Conservation (phyloP, 2,888 invertebrate genomes). For the Xanthorhoe spadicearia region DNA sequence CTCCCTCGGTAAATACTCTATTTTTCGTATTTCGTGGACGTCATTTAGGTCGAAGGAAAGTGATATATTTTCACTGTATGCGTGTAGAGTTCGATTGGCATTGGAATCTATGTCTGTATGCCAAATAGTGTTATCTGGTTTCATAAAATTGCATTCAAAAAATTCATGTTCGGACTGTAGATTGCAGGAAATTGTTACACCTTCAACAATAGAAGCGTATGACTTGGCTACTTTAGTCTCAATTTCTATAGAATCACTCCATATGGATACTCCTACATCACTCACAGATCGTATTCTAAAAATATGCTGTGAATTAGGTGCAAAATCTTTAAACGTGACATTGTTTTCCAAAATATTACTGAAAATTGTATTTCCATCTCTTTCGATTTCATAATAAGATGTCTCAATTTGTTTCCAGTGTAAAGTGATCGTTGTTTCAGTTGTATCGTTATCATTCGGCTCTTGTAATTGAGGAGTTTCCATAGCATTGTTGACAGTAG, state of each 20-base stretch:
- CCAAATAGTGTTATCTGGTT: conserved; percentile 52
- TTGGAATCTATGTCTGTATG: conserved; percentile 57
- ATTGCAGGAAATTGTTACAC: conserved; percentile 56
- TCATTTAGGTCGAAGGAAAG: conserved; percentile 58
- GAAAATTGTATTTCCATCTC: conserved; percentile 60
- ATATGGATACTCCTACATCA: conserved; percentile 60
- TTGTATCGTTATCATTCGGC: conserved; percentile 47
- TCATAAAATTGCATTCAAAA: conserved; percentile 54
- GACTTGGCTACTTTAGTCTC: conserved; percentile 57
- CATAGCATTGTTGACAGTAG: conserved; percentile 43
- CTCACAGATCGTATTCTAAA: conserved; percentile 66
- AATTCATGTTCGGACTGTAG: conserved; percentile 55
- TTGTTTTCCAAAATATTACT: conserved; percentile 57
- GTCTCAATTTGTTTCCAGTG: conserved; percentile 59
- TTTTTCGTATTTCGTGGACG: conserved; percentile 56
- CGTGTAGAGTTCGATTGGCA: conserved; percentile 33
- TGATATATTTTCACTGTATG: conserved; percentile 47
- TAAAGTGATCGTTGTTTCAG: conserved; percentile 55
- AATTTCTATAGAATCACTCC: conserved; percentile 61
- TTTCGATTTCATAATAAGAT: conserved; percentile 68
- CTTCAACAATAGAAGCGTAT: conserved; percentile 52
- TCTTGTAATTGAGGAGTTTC: conserved; percentile 52
- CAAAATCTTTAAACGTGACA: conserved; percentile 60
- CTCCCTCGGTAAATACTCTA: conserved; percentile 65
- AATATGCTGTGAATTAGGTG: conserved; percentile 54